Evolutionary conservation across 2,888 invertebrate species (phyloP).

Genomic region (Nephrotoma guestfalica): DNA sequence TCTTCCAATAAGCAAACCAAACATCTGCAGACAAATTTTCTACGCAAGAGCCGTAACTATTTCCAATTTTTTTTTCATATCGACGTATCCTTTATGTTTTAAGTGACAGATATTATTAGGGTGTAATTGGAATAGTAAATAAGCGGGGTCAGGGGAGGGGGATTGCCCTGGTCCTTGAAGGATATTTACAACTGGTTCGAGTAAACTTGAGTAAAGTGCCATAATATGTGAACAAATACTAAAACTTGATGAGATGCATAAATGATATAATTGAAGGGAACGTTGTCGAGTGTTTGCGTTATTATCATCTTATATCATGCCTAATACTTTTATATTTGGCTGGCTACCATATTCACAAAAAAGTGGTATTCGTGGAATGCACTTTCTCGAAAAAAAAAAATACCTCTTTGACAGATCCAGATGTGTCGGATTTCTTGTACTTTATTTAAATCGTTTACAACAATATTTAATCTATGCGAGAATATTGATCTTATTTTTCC

Average conservation of each 20-base stretch:
- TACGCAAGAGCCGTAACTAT: not conserved
- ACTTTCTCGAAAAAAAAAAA: no score
- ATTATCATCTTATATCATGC: constrained; percentile 6
- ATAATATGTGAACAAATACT: constrained; percentile 6
- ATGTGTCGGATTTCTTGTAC: no score
- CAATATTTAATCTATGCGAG: no score
- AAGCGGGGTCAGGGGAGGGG: not conserved
- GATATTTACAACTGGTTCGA: constrained; percentile 8
- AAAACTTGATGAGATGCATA: not conserved
- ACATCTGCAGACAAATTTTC: not conserved
- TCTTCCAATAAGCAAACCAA: not conserved
- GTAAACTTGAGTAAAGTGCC: constrained; percentile 6
- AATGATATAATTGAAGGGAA: constrained; percentile 6
- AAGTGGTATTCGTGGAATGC: no score
- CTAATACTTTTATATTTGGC: constrained; percentile 13
- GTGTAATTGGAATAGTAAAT: accelerated
- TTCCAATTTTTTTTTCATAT: no score
- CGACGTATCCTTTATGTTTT: no score
- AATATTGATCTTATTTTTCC: no score
- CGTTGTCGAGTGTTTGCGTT: not conserved
- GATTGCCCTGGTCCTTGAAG: not conserved
- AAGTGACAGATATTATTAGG: no score
- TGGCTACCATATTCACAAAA: constrained; percentile 11
- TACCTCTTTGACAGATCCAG: no score
- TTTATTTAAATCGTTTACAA: no score